Evolutionary conservation across 2,113 vertebrate species (phyloP).

Genomic region (Ailuropoda melanoleuca): DNA sequence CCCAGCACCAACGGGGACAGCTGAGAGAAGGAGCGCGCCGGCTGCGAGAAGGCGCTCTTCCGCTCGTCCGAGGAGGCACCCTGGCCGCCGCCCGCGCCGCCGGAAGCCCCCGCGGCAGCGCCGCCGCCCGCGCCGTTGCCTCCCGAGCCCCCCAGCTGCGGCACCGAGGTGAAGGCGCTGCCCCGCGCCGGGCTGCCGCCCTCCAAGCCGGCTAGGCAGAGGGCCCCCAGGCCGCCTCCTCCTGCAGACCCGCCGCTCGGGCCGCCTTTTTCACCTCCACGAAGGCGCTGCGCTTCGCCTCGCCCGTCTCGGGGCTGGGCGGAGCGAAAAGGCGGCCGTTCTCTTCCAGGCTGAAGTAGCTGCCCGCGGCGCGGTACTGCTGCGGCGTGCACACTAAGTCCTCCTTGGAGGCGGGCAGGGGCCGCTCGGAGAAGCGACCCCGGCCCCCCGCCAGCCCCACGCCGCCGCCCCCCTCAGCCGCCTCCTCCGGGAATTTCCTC

Average conservation of each 20-base stretch:
- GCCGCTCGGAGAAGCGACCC: conserved; percentile 70
- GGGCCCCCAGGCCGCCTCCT: conserved; percentile 61
- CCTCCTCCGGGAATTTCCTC: conserved; percentile 87
- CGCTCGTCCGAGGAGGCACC: conserved; percentile 83
- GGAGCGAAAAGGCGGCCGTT: conserved; percentile 88
- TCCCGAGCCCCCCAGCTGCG: conserved; percentile 82
- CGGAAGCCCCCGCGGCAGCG: neutral
- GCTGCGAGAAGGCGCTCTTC: conserved; percentile 97
- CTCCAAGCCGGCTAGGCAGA: conserved; percentile 74
- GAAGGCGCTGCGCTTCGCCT: conserved; percentile 95
- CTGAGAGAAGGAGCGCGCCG: conserved; percentile 91
- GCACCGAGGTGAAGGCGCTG: conserved; percentile 93
- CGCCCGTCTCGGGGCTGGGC: conserved; percentile 85
- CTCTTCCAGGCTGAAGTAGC: conserved; percentile 91
- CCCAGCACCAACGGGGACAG: conserved; percentile 91
- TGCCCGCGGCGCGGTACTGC: conserved; percentile 90
- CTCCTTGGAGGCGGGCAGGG: conserved; percentile 87
- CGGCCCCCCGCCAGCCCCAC: conserved; percentile 41
- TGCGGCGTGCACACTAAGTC: conserved; percentile 93
- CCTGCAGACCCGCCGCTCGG: conserved; percentile 73
- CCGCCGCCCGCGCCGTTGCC: neutral
- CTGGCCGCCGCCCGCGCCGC: conserved; percentile 32
- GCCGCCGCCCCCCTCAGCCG: neutral
- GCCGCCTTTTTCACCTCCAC: conserved; percentile 94
- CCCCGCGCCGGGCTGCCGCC: conserved; percentile 75